phyloP scores from a whole-genome alignment of 2,888 invertebrate genomes.

The Acanthoscelides obtectus region DNA sequence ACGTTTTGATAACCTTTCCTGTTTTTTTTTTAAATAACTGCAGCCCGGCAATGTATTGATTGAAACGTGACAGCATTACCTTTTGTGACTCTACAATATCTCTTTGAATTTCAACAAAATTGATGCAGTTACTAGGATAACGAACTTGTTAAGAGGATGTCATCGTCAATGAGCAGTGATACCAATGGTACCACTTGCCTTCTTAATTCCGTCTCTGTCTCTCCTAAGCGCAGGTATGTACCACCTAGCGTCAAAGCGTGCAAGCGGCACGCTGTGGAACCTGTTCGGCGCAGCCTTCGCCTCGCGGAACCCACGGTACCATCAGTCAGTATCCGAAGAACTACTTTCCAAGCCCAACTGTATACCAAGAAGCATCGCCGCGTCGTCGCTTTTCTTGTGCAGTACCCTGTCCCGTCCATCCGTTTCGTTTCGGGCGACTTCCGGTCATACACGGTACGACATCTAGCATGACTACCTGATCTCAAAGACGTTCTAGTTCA shows the following conservation, averaged over 20 bases:
- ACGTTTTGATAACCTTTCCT: no score
- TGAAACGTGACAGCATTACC: no score
- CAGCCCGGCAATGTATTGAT: no score
- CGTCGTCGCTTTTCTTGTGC: neutral
- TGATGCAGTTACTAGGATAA: no score
- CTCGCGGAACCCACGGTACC: constrained; percentile 19
- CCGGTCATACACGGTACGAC: neutral
- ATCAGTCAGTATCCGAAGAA: constrained; percentile 20
- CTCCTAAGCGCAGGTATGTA: constrained; percentile 27
- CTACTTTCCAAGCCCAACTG: constrained; percentile 24
- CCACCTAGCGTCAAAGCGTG: constrained; percentile 3
- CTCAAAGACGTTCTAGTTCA: neutral
- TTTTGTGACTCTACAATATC: no score
- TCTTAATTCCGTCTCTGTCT: constrained; percentile 10
- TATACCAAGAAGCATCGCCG: neutral
- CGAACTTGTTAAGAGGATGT: no score
- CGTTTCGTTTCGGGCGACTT: neutral
- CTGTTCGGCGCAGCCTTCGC: constrained; percentile 27
- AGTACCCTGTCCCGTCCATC: neutral
- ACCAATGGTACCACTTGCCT: neutral
- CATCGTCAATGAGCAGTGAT: no score
- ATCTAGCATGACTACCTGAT: neutral
- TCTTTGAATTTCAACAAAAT: no score
- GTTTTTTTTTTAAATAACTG: no score
- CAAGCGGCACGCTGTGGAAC: constrained; percentile 15